A percentile compares a stretch with the other conserved stretches of the same genome.
These are phyloP conservation scores for Tetramorium bicarinatum DNA, from an alignment of 2,888 invertebrate species.

Conservation along the genomic window DNA sequence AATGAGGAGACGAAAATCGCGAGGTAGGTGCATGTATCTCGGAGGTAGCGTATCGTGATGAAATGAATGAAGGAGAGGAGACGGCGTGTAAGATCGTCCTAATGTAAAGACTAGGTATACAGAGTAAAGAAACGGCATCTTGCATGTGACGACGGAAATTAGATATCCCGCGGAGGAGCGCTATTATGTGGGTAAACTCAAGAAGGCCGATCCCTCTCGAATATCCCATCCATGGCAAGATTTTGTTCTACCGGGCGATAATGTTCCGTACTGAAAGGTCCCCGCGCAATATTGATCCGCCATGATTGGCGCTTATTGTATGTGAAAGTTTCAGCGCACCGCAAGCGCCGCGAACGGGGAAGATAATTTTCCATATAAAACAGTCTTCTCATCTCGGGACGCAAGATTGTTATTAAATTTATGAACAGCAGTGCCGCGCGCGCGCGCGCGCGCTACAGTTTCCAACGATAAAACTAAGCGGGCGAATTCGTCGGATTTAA, in stretches of 20 bases:
- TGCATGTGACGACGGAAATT: constrained; percentile 56
- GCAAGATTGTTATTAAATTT: constrained; percentile 22
- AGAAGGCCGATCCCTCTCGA: constrained; percentile 58
- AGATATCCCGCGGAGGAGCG: constrained; percentile 48
- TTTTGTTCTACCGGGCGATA: constrained; percentile 54
- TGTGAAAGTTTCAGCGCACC: constrained; percentile 30
- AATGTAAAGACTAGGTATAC: constrained; percentile 42
- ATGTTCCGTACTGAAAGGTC: constrained; percentile 47
- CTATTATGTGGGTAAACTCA: constrained; percentile 62
- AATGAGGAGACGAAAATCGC: constrained; percentile 4
- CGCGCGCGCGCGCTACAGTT: neutral
- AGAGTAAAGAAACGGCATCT: constrained; percentile 46
- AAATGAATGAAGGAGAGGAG: constrained; percentile 14
- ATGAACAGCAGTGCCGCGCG: neutral
- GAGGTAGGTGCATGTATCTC: neutral
- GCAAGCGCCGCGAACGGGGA: neutral
- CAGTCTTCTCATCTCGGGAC: constrained; percentile 9
- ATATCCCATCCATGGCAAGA: constrained; percentile 55
- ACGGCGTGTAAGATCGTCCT: constrained; percentile 2
- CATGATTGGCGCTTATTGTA: constrained; percentile 43
- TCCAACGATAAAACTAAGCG: neutral
- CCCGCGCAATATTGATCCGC: constrained; percentile 36
- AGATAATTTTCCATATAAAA: constrained; percentile 27
- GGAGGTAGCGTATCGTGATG: neutral
- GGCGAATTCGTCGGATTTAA: constrained; percentile 10